phyloP scores from a whole-genome alignment of 92 coral and sea anemone genomes.

The Porites lobata region DNA sequence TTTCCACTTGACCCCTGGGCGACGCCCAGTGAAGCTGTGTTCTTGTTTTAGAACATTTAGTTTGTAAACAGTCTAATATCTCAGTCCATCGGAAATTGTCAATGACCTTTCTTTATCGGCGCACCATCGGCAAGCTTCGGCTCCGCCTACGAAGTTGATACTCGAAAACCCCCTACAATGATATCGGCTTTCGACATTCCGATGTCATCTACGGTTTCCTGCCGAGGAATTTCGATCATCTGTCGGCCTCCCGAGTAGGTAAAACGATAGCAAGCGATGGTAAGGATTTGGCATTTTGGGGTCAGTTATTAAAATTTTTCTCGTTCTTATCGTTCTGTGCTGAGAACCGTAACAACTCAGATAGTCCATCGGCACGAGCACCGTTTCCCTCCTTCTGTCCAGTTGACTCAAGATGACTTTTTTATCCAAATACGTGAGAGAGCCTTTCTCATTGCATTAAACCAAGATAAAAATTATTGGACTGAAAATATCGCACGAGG shows the following conservation, averaged over 20 bases:
- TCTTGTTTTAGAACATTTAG: conserved; percentile 27
- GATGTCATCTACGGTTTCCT: conserved; percentile 43
- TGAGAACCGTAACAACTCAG: neutral
- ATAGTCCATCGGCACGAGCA: conserved; percentile 5
- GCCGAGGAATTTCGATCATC: conserved; percentile 36
- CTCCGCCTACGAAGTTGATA: conserved; percentile 75
- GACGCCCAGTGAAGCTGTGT: conserved; percentile 54
- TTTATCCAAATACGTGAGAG: neutral
- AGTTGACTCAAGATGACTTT: neutral
- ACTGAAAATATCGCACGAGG: neutral
- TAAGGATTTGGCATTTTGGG: neutral
- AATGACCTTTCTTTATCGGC: conserved; percentile 42
- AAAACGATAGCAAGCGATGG: conserved; percentile 28
- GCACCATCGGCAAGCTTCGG: conserved; percentile 62
- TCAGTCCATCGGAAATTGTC: conserved; percentile 50
- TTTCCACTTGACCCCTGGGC: conserved; percentile 45
- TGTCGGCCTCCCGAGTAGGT: conserved; percentile 43
- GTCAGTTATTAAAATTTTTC: conserved; percentile 26
- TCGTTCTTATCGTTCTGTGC: conserved; percentile 11
- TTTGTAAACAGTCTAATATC: conserved; percentile 52
- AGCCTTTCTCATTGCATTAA: too few relatives aligned
- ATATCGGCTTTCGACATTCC: conserved; percentile 67
- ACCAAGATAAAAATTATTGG: too few relatives aligned
- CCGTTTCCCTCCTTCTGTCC: neutral
- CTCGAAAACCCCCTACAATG: conserved; percentile 34